Percentiles rank a stretch among this genome's conserved stretches.
Conservation (phyloP, 64 coral and sea anemone genomes). For the Dendrophyllia cribrosa region DNA sequence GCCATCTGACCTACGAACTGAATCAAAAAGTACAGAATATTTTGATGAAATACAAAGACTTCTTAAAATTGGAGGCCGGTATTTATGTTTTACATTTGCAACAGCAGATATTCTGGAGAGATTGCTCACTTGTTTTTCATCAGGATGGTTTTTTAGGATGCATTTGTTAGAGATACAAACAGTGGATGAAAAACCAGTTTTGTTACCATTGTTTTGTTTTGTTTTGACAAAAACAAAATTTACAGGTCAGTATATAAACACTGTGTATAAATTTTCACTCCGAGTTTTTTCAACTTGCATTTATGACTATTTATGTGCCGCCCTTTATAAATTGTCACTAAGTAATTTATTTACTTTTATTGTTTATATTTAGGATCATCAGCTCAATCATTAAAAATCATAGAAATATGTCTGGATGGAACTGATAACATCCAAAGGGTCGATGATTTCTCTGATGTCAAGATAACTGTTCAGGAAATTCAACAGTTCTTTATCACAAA, state of each 20-base stretch:
- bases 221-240: conserved; percentile 97
- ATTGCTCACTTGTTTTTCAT: conserved; percentile 77
- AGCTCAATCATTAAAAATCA: conserved; percentile 45
- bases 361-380: neutral
- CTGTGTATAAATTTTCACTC: too few species aligned
- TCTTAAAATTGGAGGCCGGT: conserved; percentile 82
- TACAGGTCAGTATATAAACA: conserved; percentile 44
- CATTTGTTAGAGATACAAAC: conserved; percentile 56
- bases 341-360: too few species aligned
- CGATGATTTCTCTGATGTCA: conserved; percentile 47
- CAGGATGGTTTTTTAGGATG: conserved; percentile 91
- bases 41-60: conserved; percentile 74
- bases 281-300: too few species aligned
- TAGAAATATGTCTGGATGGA: conserved; percentile 80
- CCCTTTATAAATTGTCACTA: too few species aligned
- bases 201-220: conserved; percentile 90
- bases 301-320: too few species aligned
- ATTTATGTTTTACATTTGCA: conserved; percentile 85
- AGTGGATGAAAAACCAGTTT: conserved; percentile 9
- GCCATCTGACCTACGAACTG: neutral
- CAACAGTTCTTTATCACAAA: conserved; percentile 83
- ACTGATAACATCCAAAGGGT: conserved; percentile 75
- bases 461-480: conserved; percentile 64
- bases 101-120: conserved; percentile 82
- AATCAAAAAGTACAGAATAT: conserved; percentile 56